Base-by-base conservation (phyloP, 2,113 vertebrate species). In the Tyto alba region DNA sequence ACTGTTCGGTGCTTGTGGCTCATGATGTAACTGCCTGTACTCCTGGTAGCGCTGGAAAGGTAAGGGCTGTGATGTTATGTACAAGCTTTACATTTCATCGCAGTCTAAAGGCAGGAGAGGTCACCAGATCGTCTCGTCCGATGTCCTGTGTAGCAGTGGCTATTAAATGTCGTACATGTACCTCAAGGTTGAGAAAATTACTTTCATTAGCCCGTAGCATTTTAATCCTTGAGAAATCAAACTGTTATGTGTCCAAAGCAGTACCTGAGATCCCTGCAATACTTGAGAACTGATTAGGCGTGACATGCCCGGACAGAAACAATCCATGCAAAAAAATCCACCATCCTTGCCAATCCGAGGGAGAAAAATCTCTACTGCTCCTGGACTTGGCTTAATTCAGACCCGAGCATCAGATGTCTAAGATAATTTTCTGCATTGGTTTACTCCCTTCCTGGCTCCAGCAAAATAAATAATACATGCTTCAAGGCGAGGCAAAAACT, bases 391-490 rank as follows among this genome's bases (percentile, higher is more conserved):
- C 34, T 94, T 66, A 93, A 79, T 83, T 90, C 67, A 90, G 81
- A 85, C 32, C 11, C 32, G 60, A 48, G 57, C 62, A 88, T 90
- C 59, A 67, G 53, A 93, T 36, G 30, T 47, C 50, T 62, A 80
- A 76, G 85, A 75, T 45, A 41, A 91, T 95, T 85, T 93, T 96
- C 85, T 94, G 34, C 41, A 34, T 81, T 73, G 48, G 43, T 87
- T 89, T 92, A 71, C 64, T 92, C 34, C 92, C 68, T 91, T 95
- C 38, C 66, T 79, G 66, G 27, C 52, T 81, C 87, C 73, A 95
- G 81, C 53, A 91, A 82, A 82, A 93, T 95, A 85, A 95, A 94
- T 95, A 94, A 89, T 92, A 80, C 38, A 85, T 89, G 69, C 57
- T 95, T 91, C 87, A 78, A 94, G 47, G 25, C 60, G 87, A 89